These are phyloP conservation scores for Brachyopa scutellaris DNA, from an alignment of 2,888 invertebrate genomes.

Conservation along the genomic window DNA sequence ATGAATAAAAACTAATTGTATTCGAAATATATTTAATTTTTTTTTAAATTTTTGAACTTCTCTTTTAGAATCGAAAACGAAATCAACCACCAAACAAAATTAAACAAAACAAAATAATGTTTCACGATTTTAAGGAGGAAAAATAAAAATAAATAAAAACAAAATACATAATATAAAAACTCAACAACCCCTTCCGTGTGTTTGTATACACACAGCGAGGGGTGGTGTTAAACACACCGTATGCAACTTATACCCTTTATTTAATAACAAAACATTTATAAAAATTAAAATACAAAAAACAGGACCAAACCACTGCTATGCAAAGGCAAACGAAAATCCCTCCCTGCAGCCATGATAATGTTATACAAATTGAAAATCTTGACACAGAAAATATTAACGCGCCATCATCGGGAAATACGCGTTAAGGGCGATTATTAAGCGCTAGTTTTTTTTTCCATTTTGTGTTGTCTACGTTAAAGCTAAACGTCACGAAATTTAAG, in stretches of 20 bases:
- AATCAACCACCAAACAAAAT: constrained; percentile 39
- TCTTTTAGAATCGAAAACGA: constrained; percentile 57
- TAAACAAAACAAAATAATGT: constrained; percentile 19
- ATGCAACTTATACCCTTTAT: constrained; percentile 27
- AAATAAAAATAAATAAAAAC: constrained; percentile 16
- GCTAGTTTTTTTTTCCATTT: neutral
- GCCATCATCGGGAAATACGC: constrained; percentile 31
- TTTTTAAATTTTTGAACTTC: constrained; percentile 30
- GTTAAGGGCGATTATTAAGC: constrained; percentile 38
- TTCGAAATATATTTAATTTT: constrained; percentile 21
- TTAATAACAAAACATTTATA: constrained; percentile 31
- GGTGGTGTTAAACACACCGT: constrained; percentile 19
- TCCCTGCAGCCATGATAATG: constrained; percentile 44
- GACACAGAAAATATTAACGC: constrained; percentile 53
- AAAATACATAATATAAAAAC: constrained; percentile 23
- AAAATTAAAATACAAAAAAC: constrained; percentile 5
- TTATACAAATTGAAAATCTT: constrained; percentile 63
- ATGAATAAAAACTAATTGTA: constrained; percentile 40
- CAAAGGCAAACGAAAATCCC: constrained; percentile 8
- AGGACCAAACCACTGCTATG: constrained; percentile 28
- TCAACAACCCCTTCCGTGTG: constrained; percentile 50
- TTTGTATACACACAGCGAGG: constrained; percentile 23
- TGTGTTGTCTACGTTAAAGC: neutral
- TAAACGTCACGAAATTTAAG: neutral
- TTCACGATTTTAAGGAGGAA: constrained; percentile 29